Percentiles rank a stretch among this genome's conserved stretches.
These are phyloP conservation scores for Papilio polyxenes DNA, from an alignment of 1,140 invertebrate genomes.

Conservation along the genomic window DNA sequence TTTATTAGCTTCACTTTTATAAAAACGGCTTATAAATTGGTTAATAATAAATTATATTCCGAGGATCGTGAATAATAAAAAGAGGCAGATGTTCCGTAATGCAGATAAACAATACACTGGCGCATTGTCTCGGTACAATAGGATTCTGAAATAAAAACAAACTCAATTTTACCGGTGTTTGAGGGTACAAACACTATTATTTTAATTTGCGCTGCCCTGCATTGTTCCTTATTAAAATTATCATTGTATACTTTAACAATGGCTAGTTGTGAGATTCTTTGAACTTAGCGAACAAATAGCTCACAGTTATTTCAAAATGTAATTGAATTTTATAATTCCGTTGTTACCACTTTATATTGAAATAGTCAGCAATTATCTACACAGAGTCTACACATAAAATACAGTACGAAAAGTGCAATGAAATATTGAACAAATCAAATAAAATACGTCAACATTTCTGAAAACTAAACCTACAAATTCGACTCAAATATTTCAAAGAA, in stretches of 20 bases:
- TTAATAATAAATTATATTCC: conserved; percentile 23
- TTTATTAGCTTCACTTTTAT: background rate
- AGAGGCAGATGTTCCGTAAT: conserved; percentile 22
- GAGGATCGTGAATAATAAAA: conserved; percentile 13
- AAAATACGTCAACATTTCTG: background rate
- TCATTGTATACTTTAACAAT: conserved; percentile 8
- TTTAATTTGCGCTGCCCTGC: background rate
- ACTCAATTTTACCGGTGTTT: conserved; percentile 23
- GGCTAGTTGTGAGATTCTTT: background rate
- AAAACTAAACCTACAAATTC: background rate
- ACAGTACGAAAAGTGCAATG: background rate
- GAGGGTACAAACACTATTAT: conserved; percentile 16
- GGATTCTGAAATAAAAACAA: conserved; percentile 26
- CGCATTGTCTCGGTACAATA: conserved; percentile 22
- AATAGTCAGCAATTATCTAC: too few relatives aligned
- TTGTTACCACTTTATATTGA: too few relatives aligned
- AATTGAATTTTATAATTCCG: background rate
- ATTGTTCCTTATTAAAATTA: conserved; percentile 17
- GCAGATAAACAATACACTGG: conserved; percentile 23
- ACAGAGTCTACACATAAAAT: background rate
- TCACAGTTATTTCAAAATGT: background rate
- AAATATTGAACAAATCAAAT: conserved; percentile 9
- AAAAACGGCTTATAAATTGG: conserved; percentile 16
- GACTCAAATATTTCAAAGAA: conserved; percentile 1
- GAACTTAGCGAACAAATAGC: background rate